Conservation (phyloP, 64 coral and sea anemone genomes). For the Actinia equina region DNA sequence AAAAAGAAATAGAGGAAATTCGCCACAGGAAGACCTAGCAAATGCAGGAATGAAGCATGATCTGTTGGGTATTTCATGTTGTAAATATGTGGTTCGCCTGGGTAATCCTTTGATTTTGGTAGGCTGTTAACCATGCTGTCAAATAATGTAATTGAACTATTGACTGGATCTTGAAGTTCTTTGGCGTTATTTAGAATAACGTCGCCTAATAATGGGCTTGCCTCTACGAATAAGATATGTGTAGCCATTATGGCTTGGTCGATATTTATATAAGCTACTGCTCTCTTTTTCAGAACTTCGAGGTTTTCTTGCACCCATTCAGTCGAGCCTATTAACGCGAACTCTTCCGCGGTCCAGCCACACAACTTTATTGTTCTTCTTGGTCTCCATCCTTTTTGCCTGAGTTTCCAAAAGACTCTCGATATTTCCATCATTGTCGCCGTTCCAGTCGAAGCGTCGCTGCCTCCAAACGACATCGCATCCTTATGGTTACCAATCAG, state of each 20-base stretch:
- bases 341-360: conserved; percentile 44
- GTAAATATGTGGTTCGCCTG: no score
- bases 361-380: conserved; percentile 48
- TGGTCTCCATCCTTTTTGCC: conserved; percentile 46
- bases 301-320: conserved; percentile 53
- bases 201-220: conserved; percentile 12
- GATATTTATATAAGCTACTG: conserved; percentile 43
- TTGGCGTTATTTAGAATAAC: conserved; percentile 34
- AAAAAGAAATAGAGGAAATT: no score
- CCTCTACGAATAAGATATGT: neutral
- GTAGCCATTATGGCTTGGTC: conserved; percentile 29
- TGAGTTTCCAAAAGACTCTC: conserved; percentile 19
- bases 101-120: no score
- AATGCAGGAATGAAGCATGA: no score
- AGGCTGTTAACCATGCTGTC: no score
- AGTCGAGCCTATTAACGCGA: conserved; percentile 24
- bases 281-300: conserved; percentile 23
- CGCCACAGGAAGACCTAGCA: no score
- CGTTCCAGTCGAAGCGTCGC: conserved; percentile 56
- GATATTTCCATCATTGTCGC: conserved; percentile 53
- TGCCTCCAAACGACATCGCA: conserved; percentile 56
- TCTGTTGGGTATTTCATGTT: no score
- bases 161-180: conserved; percentile 16
- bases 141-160: no score
- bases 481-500: conserved; percentile 35